Evolutionary conservation across 2,797 vertebrate genomes (phyloP).

Genomic region (Enteromius unitaeniatus): DNA sequence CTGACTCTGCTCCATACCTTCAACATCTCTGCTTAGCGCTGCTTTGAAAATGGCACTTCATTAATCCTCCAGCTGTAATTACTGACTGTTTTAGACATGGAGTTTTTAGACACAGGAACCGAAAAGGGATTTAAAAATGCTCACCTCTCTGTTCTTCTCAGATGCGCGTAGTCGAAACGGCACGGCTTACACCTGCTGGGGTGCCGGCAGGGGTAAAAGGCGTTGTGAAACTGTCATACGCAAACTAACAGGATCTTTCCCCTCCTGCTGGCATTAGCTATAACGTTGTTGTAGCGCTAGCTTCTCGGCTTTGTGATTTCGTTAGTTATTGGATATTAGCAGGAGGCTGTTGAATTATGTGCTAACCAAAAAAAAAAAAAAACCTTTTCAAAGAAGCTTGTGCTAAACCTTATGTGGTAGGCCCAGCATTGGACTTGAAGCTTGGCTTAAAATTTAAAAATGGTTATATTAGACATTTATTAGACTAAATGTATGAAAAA

Average conservation of each 20-base stretch:
- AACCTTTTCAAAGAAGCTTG: not conserved
- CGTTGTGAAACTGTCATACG: conserved; percentile 28
- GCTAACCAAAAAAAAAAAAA: conserved; percentile 14
- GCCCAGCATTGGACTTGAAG: not conserved
- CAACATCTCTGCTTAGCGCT: conserved; percentile 43
- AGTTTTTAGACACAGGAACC: conserved; percentile 39
- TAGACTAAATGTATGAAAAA: not conserved
- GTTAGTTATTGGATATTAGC: conserved; percentile 22
- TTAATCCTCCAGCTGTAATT: conserved; percentile 55
- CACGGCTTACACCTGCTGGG: conserved; percentile 50
- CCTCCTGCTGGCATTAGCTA: conserved; percentile 35
- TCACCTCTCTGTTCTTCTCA: conserved; percentile 45
- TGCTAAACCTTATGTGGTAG: not conserved
- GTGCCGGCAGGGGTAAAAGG: conserved; percentile 36
- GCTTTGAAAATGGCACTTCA: conserved; percentile 51
- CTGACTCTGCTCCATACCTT: conserved; percentile 20
- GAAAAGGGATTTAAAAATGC: conserved; percentile 51
- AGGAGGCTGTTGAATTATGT: conserved; percentile 19
- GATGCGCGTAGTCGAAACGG: conserved; percentile 21
- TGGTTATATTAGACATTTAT: not conserved
- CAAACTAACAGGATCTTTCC: conserved; percentile 51
- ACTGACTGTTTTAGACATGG: conserved; percentile 50
- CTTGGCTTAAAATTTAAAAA: not conserved
- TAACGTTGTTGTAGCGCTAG: conserved; percentile 29
- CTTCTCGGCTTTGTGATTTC: conserved; percentile 41